Evolutionary conservation across 2,888 invertebrate species (phyloP), one percentile per base, ranked within the genome.

Genomic region (Augiades crinisus): DNA sequence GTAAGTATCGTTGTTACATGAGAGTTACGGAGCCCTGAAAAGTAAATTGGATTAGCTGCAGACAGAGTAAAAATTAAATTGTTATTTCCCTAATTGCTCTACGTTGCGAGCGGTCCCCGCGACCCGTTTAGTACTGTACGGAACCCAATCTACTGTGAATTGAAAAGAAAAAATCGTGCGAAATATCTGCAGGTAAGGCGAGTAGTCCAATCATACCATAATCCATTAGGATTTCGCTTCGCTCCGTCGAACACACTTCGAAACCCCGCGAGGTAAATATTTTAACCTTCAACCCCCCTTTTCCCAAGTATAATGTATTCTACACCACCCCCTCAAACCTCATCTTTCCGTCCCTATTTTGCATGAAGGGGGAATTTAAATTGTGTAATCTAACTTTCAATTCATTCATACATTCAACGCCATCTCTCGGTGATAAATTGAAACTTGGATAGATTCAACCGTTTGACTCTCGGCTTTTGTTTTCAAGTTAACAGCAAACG

Each of bases 331-430:
- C 82, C 81, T 78, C 72, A 84, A 75, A 83, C 87, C 87, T 87
- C 87, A 87, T 85, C 88, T 84, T 86, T 84, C 75, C 77, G 68
- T 74, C 82, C 87, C 88, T 88, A 83, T 87, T 89, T 89, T 88
- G 87, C 89, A 89, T 89, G 81, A 85, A 83, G 86, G 86, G 86
- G 81, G 86, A 88, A 87, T 88, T 89, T 89, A 89, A 89, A 89
- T 89, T 87, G 86, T 87, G 85, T 89, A 88, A 89, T 89, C 87
- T 87, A 89, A 89, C 89, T 89, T 89, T 89, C 86, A 89, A 89
- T 88, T 89, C 89, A 89, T 88, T 89, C 88, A 89, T 89, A 87
- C 89, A 87, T 83, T 84, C 85, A 81, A 64, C 85, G 87, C 86
- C 88, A 89, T 87, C 89, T 89, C 80, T 79, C 64, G 80, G 81